Evolutionary conservation across 2,797 vertebrate species (phyloP).

Genomic region (Darevskia nairensis): DNA sequence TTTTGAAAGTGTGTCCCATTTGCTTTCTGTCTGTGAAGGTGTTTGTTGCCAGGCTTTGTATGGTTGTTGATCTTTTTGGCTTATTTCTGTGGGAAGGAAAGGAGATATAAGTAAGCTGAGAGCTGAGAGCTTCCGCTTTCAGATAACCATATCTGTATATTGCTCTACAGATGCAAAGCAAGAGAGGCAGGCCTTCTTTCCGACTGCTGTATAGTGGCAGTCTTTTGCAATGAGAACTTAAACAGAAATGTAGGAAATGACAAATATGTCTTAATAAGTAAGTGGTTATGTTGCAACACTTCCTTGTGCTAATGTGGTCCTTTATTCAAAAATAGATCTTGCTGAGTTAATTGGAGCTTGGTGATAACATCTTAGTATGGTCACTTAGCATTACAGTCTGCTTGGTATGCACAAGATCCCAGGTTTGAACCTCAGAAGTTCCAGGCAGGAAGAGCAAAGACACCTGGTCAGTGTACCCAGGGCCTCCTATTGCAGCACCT

Average conservation of each 20-base stretch:
- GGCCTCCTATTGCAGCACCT: too few relatives aligned
- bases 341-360: background rate
- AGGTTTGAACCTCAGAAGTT: too few relatives aligned
- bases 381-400: too few relatives aligned
- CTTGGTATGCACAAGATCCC: too few relatives aligned
- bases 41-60: background rate
- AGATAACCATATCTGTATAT: background rate
- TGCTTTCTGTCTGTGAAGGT: too few relatives aligned
- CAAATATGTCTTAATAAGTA: background rate
- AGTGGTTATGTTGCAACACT: background rate
- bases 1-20: too few relatives aligned
- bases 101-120: background rate
- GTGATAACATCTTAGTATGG: too few relatives aligned
- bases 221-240: background rate
- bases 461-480: too few relatives aligned
- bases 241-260: background rate
- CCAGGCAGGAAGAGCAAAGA: too few relatives aligned
- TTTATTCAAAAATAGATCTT: background rate
- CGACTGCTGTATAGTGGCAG: background rate
- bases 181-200: background rate
- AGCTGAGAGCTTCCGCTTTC: background rate
- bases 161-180: background rate
- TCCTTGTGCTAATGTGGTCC: background rate
- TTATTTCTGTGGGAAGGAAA: background rate
- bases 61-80: background rate